Evolutionary conservation across 2,113 vertebrate genomes (phyloP), one percentile per base, ranked within the genome.

Genomic region (Genyomyrus donnyi): DNA sequence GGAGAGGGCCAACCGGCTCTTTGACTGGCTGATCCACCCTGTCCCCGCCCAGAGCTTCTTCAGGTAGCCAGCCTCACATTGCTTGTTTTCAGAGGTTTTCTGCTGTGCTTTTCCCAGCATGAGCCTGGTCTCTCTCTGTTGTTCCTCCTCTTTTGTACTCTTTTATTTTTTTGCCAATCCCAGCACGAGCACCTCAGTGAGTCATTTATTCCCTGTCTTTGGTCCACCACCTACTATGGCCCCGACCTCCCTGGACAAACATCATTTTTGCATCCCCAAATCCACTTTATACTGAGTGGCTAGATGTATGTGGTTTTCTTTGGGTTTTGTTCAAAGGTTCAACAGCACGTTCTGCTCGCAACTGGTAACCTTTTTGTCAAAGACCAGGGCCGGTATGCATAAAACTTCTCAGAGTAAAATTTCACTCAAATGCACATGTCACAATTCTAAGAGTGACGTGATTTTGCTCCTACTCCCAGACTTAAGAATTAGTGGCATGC

Each of bases 21-120:
- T 99, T 89, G 95, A 97, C 70, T 99, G 98, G 98, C 92, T 99
- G 80, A 93, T 99, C 87, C 92, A 94, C 13, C 98, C 98, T 0
- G 62, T 98, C 91, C 93, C 96, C 0, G 92, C 93, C 0, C 96
- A 92, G n/a, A 90, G 92, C 80, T 98, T 99, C 93, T 95, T 97
- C 93, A 95, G 93, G 95, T 97, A 93, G 24, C 15, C 21, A 31
- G 48, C 5, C 35, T n/a, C 48, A 58, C 58, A 8, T 1, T 48
- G 49, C 31, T 3, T 85, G 53, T 31, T 89, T 50, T 83, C 15
- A 2, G n/a, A 10, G 19, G 13, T 42, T 8, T 6, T 90, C 52
- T 62, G 7, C 88, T 80, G 17, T 17, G 87, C 19, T 89, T 62
- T 3, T n/a, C 19, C n/a, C 84, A 45, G 80, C 19, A 48, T 48